Conservation (phyloP, 2,113 vertebrate species). For the Piprites chloris region DNA sequence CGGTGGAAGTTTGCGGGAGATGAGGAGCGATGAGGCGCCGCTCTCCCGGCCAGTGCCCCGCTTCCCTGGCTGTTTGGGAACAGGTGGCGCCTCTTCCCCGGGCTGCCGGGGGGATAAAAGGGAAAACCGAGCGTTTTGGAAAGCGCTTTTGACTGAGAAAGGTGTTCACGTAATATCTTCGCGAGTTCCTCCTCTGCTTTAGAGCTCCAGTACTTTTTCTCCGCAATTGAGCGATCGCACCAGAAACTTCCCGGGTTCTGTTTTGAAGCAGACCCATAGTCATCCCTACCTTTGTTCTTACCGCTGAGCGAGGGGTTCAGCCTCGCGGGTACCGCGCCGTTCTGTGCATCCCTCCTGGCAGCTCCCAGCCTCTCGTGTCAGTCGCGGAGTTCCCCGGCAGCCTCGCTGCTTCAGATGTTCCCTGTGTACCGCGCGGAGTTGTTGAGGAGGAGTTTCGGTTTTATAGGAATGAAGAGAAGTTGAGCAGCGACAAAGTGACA, state of each 20-base stretch:
- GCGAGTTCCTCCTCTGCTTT: neutral
- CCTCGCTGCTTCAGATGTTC: neutral
- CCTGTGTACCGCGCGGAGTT: neutral
- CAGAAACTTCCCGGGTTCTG: neutral
- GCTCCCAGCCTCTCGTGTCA: neutral
- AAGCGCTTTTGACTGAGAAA: neutral
- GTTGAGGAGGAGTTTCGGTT: neutral
- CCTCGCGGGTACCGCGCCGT: neutral
- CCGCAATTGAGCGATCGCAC: neutral
- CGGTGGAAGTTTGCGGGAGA: neutral
- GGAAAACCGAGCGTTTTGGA: neutral
- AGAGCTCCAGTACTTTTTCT: neutral
- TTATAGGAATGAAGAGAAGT: neutral
- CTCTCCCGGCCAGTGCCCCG: neutral
- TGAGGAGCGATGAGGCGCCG: rapidly evolving
- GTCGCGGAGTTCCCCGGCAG: neutral
- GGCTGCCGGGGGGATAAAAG: neutral
- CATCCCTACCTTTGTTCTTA: neutral
- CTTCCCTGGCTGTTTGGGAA: neutral
- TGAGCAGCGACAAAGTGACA: neutral
- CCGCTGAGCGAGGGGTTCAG: neutral
- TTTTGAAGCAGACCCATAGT: neutral
- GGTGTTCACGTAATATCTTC: neutral
- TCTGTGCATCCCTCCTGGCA: neutral
- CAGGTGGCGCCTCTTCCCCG: neutral